phyloP scores from a whole-genome alignment of 2,113 vertebrate genomes.

The Trachemys scripta region DNA sequence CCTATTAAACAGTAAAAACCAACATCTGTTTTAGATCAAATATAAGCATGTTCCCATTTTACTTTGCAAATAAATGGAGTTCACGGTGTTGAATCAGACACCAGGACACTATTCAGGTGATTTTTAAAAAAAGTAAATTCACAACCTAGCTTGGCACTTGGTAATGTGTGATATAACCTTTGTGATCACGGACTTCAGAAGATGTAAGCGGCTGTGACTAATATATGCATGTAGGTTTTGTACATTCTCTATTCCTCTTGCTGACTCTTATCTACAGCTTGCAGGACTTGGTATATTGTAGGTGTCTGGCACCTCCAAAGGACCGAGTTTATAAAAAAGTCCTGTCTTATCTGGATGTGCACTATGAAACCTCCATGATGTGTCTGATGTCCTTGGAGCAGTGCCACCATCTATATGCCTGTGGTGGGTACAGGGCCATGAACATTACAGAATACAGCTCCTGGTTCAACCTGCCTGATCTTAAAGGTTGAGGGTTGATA shows the following conservation, averaged over 20 bases:
- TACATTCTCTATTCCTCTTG: not conserved
- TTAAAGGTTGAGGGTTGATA: fast-evolving
- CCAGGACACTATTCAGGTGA: not conserved
- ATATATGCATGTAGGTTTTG: not conserved
- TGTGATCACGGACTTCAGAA: not conserved
- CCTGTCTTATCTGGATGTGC: too few species aligned
- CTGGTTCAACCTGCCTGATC: not conserved
- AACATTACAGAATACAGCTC: not conserved
- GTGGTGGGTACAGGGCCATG: not conserved
- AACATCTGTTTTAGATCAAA: not conserved
- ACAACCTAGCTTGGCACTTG: not conserved
- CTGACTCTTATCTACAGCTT: not conserved
- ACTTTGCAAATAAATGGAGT: not conserved
- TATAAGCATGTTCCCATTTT: not conserved
- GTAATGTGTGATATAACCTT: not conserved
- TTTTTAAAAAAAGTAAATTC: not conserved
- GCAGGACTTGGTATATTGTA: not conserved
- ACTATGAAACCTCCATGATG: not conserved
- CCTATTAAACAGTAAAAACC: conserved; percentile 23
- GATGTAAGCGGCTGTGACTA: not conserved
- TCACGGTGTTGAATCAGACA: conserved; percentile 8
- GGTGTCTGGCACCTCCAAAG: not conserved
- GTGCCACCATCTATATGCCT: not conserved
- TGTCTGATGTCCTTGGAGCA: not conserved
- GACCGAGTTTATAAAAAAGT: not conserved